Evolutionary conservation across 2,113 vertebrate genomes (phyloP), one percentile per base, ranked within the genome.

Genomic region (Clarias magur): DNA sequence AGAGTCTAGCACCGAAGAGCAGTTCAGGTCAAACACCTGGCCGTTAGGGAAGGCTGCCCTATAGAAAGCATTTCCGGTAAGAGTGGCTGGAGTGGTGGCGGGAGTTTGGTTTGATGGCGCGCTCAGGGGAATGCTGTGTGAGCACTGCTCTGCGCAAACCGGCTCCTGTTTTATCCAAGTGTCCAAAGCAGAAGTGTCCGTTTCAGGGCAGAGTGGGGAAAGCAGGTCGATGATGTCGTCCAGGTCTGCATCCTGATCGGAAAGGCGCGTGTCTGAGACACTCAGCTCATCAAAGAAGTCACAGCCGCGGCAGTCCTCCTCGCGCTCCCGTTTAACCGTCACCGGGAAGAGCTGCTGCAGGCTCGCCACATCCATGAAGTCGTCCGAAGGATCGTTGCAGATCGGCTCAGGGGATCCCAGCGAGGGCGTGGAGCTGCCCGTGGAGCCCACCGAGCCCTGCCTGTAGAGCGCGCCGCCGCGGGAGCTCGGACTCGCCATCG

Each of bases 241-340:
- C 86, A 94, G 90, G 7, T 95, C 94, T 87, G 92, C 88, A 6
- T 82, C 87, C 27, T 85, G 87, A 48, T 86, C 65, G 13, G 80
- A 68, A 23, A 56, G 42, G 0, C 65, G 57, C 25, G 30, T 79
- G 8, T 70, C 86, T 30, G 86, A 57, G 23, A 82, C 48, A 21
- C 42, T 30, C n/a, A 88, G 88, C 21, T 68, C 82, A 2, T 87
- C 65, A 65, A 89, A 81, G n/a, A 93, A 91, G 12, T 96, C 96
- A 90, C 96, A 96, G 15, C 94, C 95, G 86, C 93, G 83, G 1
- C 96, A 97, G 84, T 94, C 84, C 16, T 86, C 92, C 80, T 93
- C 95, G 23, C 95, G 96, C 85, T 96, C 95, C 62, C 90, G 93
- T 78, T 96, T 94, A 6, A 97, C 95, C 89, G 95, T 87, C 6